Evolutionary conservation across 2,113 vertebrate species (phyloP).

Genomic region (Tinamus guttatus): DNA sequence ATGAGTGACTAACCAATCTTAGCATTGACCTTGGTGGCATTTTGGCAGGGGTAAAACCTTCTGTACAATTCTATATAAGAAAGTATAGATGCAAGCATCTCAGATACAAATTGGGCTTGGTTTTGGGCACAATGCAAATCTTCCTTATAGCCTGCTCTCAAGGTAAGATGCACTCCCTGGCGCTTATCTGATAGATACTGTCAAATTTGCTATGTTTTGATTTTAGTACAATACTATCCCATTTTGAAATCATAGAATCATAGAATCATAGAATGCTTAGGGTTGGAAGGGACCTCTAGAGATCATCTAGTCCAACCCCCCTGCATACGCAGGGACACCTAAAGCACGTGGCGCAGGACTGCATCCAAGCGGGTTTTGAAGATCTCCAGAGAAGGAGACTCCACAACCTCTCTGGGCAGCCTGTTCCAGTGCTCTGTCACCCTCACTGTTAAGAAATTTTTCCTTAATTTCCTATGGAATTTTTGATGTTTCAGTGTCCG

Average conservation of each 20-base stretch:
- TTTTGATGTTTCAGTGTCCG: no score
- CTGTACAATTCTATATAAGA: background rate
- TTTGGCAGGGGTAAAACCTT: background rate
- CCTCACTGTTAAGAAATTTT: no score
- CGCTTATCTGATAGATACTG: background rate
- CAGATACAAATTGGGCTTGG: background rate
- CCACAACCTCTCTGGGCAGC: no score
- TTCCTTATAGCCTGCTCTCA: background rate
- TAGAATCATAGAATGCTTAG: no score
- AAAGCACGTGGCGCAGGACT: no score
- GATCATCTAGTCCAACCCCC: no score
- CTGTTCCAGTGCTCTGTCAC: no score
- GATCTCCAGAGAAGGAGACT: no score
- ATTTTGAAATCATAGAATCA: background rate
- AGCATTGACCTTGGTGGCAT: background rate
- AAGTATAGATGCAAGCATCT: background rate
- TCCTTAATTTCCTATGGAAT: no score
- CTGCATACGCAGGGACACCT: no score
- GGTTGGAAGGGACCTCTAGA: no score
- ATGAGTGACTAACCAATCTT: background rate
- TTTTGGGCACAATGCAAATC: rapidly evolving
- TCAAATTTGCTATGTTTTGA: background rate
- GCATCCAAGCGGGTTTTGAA: no score
- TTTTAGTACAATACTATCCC: background rate
- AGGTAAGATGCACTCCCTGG: background rate